A percentile compares a stretch with the other conserved stretches of the same genome.
These are phyloP conservation scores for Drosophila pseudoobscura DNA, from an alignment of 1,140 invertebrate species.

Conservation along the genomic window DNA sequence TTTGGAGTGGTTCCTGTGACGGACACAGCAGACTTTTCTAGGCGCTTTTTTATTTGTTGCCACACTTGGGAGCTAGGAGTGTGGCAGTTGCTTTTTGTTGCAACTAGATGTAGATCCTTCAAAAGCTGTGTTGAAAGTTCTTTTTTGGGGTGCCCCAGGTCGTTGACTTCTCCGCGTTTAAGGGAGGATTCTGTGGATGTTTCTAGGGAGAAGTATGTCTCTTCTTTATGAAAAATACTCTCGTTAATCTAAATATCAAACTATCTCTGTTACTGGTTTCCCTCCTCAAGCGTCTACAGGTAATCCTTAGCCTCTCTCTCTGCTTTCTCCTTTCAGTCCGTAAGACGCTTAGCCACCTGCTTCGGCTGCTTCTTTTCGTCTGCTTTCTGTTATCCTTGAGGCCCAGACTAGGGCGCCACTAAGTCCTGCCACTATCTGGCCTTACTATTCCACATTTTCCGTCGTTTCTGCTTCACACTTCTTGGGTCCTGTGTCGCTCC, in stretches of 20 bases:
- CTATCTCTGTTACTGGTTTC: too few species aligned
- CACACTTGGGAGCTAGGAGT: not conserved
- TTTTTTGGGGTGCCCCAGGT: too few species aligned
- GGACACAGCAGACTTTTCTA: slow-evolving; percentile 7
- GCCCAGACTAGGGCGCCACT: not conserved
- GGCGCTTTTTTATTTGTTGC: too few species aligned
- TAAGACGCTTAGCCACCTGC: slow-evolving; percentile 3
- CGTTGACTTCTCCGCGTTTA: too few species aligned
- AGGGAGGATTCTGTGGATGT: too few species aligned
- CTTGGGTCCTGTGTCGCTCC: not conserved
- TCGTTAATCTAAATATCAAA: too few species aligned
- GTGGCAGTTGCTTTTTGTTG: not conserved
- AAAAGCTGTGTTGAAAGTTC: too few species aligned
- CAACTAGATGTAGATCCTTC: not conserved
- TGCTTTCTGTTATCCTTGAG: slow-evolving; percentile 3
- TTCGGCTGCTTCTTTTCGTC: not conserved
- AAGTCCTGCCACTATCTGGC: not conserved
- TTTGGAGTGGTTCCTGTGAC: not conserved
- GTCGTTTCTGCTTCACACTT: not conserved
- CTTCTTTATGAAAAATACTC: too few species aligned
- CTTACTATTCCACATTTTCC: slow-evolving; percentile 8
- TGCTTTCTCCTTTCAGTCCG: not conserved
- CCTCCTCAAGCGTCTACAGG: too few species aligned
- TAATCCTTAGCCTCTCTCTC: not conserved
- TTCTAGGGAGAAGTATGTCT: too few species aligned